A percentile compares a stretch with the other conserved stretches of the same genome.
Conservation (phyloP, 2,797 vertebrate genomes). For the Acanthurus leucopareius region DNA sequence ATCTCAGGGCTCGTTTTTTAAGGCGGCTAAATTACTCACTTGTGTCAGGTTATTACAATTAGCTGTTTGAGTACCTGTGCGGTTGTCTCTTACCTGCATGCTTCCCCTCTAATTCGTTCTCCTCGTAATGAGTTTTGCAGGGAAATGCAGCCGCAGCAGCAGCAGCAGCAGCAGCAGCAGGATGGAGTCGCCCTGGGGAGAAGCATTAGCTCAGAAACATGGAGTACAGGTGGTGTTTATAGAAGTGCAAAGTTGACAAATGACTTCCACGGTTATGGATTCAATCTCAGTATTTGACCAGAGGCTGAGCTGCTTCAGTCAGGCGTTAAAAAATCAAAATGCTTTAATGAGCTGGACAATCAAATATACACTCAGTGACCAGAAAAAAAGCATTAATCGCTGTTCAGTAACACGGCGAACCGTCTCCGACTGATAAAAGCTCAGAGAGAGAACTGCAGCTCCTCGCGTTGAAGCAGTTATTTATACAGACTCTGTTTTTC, state of each 20-base stretch:
- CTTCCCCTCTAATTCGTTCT: conserved; percentile 71
- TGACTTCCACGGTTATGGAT: conserved; percentile 64
- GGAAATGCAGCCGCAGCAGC: conserved; percentile 54
- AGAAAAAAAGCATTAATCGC: conserved; percentile 13
- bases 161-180: conserved; percentile 65
- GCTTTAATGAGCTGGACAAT: conserved; percentile 49
- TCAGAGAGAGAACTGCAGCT: conserved; percentile 6
- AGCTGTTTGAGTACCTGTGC: conserved; percentile 76
- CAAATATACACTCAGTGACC: conserved; percentile 29
- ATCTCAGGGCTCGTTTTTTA: conserved; percentile 75
- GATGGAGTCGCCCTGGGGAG: conserved; percentile 74
- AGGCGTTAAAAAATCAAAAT: conserved; percentile 38
- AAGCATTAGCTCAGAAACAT: conserved; percentile 68
- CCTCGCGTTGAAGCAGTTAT: background rate
- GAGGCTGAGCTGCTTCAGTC: conserved; percentile 61
- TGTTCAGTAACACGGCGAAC: background rate
- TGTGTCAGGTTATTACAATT: conserved; percentile 86
- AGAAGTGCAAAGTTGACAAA: conserved; percentile 71
- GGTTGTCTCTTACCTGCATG: conserved; percentile 73
- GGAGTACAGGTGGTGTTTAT: conserved; percentile 73
- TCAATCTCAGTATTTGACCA: conserved; percentile 66
- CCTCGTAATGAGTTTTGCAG: conserved; percentile 79
- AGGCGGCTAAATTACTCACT: conserved; percentile 82
- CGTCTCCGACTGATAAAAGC: conserved; percentile 8
- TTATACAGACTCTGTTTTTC: background rate